These are phyloP conservation scores for Ascaphus truei DNA, from an alignment of 2,113 vertebrate genomes.

Conservation along the genomic window DNA sequence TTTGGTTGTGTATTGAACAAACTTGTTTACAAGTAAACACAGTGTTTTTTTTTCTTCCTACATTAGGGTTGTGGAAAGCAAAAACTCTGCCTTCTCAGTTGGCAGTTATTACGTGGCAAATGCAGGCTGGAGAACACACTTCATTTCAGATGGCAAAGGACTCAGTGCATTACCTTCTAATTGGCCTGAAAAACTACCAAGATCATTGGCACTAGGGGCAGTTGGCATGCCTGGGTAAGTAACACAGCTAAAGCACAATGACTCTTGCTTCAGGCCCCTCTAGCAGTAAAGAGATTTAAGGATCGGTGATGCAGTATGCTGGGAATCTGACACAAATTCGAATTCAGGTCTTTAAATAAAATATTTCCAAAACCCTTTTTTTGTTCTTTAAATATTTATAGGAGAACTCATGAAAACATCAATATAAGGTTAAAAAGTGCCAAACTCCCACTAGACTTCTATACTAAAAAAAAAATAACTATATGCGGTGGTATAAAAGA, in stretches of 20 bases:
- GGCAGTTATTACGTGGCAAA: conserved; percentile 55
- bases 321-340: no score
- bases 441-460: no score
- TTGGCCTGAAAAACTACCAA: conserved; percentile 72
- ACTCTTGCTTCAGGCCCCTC: rapidly evolving
- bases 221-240: conserved; percentile 85
- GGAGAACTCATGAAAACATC: no score
- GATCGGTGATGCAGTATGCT: no score
- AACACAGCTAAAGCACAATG: rapidly evolving
- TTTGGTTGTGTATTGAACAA: no score
- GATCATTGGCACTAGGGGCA: conserved; percentile 74
- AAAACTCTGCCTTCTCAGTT: conserved; percentile 63
- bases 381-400: no score
- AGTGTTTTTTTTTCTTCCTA: conserved; percentile 34
- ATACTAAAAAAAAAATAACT: no score
- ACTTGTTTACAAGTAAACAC: no score
- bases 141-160: conserved; percentile 61
- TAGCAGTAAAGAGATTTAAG: neutral
- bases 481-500: no score
- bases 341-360: no score
- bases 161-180: conserved; percentile 52
- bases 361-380: no score
- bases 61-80: conserved; percentile 75
- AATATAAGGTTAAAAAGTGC: no score
- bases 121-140: conserved; percentile 74